Evolutionary conservation across 2,888 invertebrate genomes (phyloP).

Genomic region (Hoplodrina blanda): DNA sequence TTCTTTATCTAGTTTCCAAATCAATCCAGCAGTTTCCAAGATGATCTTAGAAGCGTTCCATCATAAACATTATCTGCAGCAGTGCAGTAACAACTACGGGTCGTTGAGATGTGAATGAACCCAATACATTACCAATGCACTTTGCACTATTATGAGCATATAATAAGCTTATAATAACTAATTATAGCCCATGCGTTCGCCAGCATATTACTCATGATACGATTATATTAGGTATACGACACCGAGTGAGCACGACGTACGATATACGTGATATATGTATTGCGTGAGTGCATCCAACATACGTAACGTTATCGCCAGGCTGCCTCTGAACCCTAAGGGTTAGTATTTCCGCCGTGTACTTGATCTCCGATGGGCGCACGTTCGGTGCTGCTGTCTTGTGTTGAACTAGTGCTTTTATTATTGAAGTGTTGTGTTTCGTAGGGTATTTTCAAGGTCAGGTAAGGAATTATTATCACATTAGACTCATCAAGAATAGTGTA

Average conservation of each 20-base stretch:
- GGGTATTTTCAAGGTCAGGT: neutral
- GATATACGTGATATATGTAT: slow-evolving; percentile 1
- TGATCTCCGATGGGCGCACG: neutral
- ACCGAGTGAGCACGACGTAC: neutral
- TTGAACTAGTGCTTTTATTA: slow-evolving; percentile 2
- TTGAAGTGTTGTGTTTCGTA: neutral
- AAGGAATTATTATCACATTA: too few relatives aligned
- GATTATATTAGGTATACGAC: slow-evolving; percentile 9
- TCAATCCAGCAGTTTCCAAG: neutral
- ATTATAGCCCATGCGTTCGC: slow-evolving; percentile 51
- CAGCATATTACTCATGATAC: slow-evolving; percentile 40
- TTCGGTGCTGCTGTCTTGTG: neutral
- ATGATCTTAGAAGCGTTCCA: neutral
- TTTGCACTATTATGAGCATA: slow-evolving; percentile 52
- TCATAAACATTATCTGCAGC: neutral
- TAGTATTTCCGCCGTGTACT: neutral
- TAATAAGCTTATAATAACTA: slow-evolving; percentile 52
- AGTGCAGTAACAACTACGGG: neutral
- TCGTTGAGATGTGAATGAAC: slow-evolving; percentile 58
- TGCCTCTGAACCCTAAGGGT: slow-evolving; percentile 15
- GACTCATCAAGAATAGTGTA: too few relatives aligned
- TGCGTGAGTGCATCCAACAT: slow-evolving; percentile 13
- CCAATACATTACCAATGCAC: slow-evolving; percentile 48
- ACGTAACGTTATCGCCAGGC: slow-evolving; percentile 27
- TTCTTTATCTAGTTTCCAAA: neutral